These are phyloP conservation scores for Acomys russatus DNA, from an alignment of 2,797 vertebrate species.

Conservation along the genomic window DNA sequence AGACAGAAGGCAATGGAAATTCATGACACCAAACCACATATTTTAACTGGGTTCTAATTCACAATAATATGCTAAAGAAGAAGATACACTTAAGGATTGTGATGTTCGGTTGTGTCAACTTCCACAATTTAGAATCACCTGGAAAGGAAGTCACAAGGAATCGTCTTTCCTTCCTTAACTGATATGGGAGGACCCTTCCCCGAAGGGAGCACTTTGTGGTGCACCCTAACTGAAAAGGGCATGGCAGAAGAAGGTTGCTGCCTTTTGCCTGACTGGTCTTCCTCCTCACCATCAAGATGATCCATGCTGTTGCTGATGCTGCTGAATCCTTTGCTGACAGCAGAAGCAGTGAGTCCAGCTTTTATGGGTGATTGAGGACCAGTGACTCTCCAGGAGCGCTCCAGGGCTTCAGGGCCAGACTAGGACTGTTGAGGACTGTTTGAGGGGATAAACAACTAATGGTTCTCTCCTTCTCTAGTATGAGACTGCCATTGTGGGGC, in stretches of 20 bases:
- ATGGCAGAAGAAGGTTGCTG: background rate
- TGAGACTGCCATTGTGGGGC: background rate
- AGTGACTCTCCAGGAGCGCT: background rate
- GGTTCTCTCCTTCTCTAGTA: background rate
- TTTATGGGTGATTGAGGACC: background rate
- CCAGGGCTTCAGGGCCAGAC: background rate
- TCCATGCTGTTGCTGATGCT: background rate
- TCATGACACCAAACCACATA: background rate
- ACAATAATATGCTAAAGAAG: background rate
- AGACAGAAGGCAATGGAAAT: conserved; percentile 7
- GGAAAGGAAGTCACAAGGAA: background rate
- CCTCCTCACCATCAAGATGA: background rate
- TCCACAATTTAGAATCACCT: background rate
- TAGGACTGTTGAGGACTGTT: background rate
- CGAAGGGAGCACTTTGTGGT: background rate
- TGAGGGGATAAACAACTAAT: background rate
- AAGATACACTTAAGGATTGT: background rate
- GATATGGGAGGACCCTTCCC: background rate
- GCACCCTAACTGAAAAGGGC: background rate
- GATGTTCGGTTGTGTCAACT: background rate
- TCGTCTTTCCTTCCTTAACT: background rate
- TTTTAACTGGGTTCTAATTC: background rate
- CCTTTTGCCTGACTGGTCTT: background rate
- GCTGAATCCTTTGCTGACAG: background rate
- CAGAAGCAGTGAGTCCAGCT: background rate